phyloP scores from a whole-genome alignment of 2,113 vertebrate genomes.

The Scopus umbretta region DNA sequence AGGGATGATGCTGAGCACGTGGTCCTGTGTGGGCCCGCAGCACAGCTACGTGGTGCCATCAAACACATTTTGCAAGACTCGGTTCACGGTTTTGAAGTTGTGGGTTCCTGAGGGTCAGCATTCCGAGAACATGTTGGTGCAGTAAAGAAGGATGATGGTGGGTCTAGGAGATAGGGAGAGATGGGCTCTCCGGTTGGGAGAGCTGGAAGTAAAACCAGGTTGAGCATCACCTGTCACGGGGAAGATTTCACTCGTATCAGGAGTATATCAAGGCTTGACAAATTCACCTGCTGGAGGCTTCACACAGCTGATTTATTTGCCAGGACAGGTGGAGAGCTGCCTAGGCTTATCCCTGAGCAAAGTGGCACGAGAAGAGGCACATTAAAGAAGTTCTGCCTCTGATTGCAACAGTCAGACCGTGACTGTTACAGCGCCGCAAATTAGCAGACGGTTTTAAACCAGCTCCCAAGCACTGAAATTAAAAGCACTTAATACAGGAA shows the following conservation, averaged over 20 bases:
- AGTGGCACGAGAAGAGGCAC: background rate
- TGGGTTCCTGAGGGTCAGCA: background rate
- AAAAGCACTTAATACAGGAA: conserved; percentile 67
- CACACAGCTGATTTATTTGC: conserved; percentile 16
- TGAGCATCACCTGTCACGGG: background rate
- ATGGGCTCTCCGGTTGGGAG: background rate
- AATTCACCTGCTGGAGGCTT: conserved; percentile 24
- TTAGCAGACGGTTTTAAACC: conserved; percentile 45
- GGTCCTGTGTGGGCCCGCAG: background rate
- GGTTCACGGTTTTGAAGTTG: background rate
- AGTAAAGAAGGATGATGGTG: background rate
- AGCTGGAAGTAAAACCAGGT: background rate
- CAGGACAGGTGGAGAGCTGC: conserved; percentile 31
- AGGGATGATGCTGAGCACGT: background rate
- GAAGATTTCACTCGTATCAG: background rate
- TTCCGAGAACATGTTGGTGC: background rate
- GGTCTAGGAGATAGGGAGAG: background rate
- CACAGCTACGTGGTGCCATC: background rate
- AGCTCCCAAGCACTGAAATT: conserved; percentile 58
- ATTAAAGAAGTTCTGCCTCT: conserved; percentile 14
- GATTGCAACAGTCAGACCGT: background rate
- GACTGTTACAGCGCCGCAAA: background rate
- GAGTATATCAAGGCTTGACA: background rate
- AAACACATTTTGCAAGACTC: background rate
- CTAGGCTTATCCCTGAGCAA: background rate